Percentiles rank a stretch among this genome's conserved stretches.
Evolutionary conservation across 2,888 invertebrate genomes (phyloP).

Genomic region (Drosophila nr. perissopoda): DNA sequence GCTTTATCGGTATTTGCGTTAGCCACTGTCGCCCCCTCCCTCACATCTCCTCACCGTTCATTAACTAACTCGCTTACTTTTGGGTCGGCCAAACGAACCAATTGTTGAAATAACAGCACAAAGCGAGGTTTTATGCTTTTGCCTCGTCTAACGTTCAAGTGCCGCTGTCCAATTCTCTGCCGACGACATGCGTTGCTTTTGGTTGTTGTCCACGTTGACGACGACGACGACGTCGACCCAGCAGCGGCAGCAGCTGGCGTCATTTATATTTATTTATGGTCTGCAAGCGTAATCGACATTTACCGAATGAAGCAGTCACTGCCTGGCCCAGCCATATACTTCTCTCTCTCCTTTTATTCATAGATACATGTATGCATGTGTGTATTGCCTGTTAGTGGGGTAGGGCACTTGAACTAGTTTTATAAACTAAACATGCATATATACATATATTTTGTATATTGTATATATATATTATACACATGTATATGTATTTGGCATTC

Average conservation of each 20-base stretch:
- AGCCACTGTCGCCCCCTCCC: background rate
- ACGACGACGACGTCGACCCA: slow-evolving; percentile 30
- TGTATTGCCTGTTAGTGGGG: slow-evolving; percentile 49
- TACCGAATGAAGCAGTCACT: slow-evolving; percentile 37
- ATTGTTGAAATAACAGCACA: slow-evolving; percentile 47
- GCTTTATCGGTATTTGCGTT: slow-evolving; percentile 26
- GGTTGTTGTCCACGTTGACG: slow-evolving; percentile 55
- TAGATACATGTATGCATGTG: slow-evolving; percentile 7
- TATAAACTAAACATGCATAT: slow-evolving; percentile 25
- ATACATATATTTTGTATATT: background rate
- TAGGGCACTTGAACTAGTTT: slow-evolving; percentile 75
- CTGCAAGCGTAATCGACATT: slow-evolving; percentile 73
- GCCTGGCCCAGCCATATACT: slow-evolving; percentile 13
- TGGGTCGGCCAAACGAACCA: slow-evolving; percentile 37
- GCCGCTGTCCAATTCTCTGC: slow-evolving; percentile 28
- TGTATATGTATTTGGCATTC: slow-evolving; percentile 3
- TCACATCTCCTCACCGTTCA: background rate
- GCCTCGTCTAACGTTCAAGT: slow-evolving; percentile 36
- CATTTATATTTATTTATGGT: slow-evolving; percentile 75
- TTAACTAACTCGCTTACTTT: slow-evolving; percentile 47
- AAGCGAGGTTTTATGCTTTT: slow-evolving; percentile 28
- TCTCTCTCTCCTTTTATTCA: slow-evolving; percentile 33
- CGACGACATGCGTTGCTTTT: slow-evolving; percentile 33
- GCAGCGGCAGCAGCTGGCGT: slow-evolving; percentile 42
- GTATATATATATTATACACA: background rate